Evolutionary conservation across 1,140 invertebrate species (phyloP), one percentile per base, ranked within the genome.

Genomic region (Pristionchus pacificus): DNA sequence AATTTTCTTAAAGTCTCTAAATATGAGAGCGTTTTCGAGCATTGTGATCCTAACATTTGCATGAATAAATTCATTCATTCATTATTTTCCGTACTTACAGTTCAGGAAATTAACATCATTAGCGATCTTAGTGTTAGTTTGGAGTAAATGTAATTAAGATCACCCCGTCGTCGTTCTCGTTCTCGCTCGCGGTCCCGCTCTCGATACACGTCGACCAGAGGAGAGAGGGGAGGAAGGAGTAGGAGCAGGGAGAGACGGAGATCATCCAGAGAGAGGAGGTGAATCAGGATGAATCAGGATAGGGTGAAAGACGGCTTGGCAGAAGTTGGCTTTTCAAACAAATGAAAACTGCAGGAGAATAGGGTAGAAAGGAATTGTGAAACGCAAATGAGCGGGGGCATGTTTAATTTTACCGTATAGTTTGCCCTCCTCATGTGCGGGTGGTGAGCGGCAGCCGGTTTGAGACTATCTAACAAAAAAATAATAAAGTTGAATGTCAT

Each of bases 191-290:
- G 10, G 60, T 13, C 28, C 60, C 28, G 14, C 14, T 61, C n/a
- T n/a, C 28, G 28, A 66, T 27, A 33, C 13, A 3, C 33, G 28
- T 25, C 24, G 24, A 60, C 38, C 13, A 59, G 68, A 55, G 38
- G 60, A 38, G 59, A 31, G n/a, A 71, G 30, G 3, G 67, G 71
- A 72, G 61, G 64, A 58, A 38, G 62, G 15, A 15, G 25, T 32
- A 59, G 68, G n/a, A 70, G 59, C 6, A 68, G 68, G 15, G 55
- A 38, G n/a, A 70, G 59, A 29, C n/a, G 68, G 3, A 28, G 33
- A 62, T 15, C 67, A 33, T n/a, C 28, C 14, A 30, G 68, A 55
- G 55, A 70, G 68, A 30, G 62, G 60, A 15, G 49, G 15, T 63
- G 68, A 70, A 55, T 38, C 55, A 28, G 63, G 60, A 27, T 38